Evolutionary conservation across 2,113 vertebrate species (phyloP).

Genomic region (Jacana jacana): DNA sequence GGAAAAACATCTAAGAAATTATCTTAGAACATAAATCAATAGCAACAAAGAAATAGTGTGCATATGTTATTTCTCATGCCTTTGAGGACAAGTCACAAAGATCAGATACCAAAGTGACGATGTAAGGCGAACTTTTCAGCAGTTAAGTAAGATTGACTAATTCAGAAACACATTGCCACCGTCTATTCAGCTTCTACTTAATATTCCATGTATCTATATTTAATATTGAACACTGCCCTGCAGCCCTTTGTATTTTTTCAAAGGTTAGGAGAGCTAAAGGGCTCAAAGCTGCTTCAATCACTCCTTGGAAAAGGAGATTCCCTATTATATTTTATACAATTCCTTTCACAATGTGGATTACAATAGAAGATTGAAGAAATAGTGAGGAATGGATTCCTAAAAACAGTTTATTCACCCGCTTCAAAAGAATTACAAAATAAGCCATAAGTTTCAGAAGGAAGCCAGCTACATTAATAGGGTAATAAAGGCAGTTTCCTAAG

Average conservation of each 20-base stretch:
- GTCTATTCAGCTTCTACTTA: neutral
- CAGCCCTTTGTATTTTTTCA: neutral
- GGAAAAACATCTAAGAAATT: neutral
- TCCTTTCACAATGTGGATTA: neutral
- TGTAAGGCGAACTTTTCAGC: neutral
- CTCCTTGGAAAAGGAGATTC: neutral
- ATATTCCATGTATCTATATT: neutral
- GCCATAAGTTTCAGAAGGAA: neutral
- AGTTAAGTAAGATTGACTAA: neutral
- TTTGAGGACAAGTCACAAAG: neutral
- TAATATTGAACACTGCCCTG: neutral
- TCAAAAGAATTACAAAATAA: neutral
- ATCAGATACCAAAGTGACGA: neutral
- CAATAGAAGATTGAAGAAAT: neutral
- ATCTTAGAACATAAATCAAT: neutral
- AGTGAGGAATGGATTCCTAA: neutral
- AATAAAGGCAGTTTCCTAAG: neutral
- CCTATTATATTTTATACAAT: neutral
- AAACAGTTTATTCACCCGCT: neutral
- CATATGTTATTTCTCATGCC: neutral
- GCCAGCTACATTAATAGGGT: neutral
- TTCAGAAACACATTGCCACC: neutral
- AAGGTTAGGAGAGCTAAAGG: neutral
- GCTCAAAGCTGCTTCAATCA: neutral
- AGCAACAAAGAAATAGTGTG: neutral